These are phyloP conservation scores for Cerastis rubricosa DNA, from an alignment of 2,888 invertebrate genomes.

Conservation along the genomic window DNA sequence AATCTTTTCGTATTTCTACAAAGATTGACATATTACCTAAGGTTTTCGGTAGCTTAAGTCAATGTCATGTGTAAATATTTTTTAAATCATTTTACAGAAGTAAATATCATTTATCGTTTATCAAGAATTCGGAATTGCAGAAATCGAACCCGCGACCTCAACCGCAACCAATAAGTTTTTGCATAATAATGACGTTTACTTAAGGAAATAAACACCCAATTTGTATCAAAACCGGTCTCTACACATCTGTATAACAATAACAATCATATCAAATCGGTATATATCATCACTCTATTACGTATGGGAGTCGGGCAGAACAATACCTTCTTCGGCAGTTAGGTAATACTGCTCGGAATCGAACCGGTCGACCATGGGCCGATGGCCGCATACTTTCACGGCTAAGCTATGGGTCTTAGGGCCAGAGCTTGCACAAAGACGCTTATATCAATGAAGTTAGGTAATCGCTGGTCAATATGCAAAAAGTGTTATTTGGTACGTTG, in stretches of 20 bases:
- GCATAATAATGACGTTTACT: not conserved
- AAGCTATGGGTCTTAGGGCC: constrained; percentile 21
- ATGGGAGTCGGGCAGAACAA: constrained; percentile 26
- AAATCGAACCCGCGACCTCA: not conserved
- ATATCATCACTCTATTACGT: constrained; percentile 32
- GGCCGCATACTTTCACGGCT: constrained; percentile 50
- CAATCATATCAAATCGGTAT: constrained; percentile 6
- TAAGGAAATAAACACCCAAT: constrained; percentile 14
- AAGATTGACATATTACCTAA: not conserved
- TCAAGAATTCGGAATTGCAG: not conserved
- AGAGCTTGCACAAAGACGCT: constrained; percentile 22
- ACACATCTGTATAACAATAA: not conserved
- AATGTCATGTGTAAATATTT: not conserved
- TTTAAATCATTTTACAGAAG: not conserved
- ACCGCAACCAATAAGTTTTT: not conserved
- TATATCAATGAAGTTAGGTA: constrained; percentile 19
- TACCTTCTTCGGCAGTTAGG: constrained; percentile 31
- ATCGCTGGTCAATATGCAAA: constrained; percentile 32
- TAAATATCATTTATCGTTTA: not conserved
- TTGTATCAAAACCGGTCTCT: constrained; percentile 15
- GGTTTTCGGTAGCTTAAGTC: not conserved
- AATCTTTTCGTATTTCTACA: not conserved
- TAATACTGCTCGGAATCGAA: constrained; percentile 46
- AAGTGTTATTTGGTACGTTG: not conserved
- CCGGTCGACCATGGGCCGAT: constrained; percentile 48